phyloP scores from a whole-genome alignment of 2,888 invertebrate genomes.

The Sinotaia quadrata region DNA sequence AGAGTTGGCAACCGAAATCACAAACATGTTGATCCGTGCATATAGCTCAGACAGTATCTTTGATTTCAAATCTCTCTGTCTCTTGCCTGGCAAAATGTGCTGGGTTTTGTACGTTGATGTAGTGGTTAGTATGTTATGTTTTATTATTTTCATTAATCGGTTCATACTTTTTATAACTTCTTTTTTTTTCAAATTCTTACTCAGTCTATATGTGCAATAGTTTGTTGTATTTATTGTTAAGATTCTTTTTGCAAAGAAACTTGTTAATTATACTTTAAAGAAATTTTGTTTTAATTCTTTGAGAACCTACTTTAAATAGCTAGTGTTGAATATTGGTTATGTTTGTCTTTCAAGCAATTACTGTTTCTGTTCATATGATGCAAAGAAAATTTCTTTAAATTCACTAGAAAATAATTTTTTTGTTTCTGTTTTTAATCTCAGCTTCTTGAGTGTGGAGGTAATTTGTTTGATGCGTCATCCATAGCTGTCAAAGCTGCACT shows the following conservation, averaged over 20 bases:
- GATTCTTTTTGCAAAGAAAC: too few species aligned
- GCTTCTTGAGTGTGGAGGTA: slow-evolving; percentile 94
- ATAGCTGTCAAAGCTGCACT: slow-evolving; percentile 94
- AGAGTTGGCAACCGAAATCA: slow-evolving; percentile 87
- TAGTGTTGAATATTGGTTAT: too few species aligned
- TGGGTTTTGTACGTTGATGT: slow-evolving; percentile 97
- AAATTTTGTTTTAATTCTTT: too few species aligned
- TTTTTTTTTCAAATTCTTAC: background rate
- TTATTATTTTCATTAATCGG: background rate
- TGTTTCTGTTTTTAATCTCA: slow-evolving; percentile 40
- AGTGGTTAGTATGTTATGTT: slow-evolving; percentile 77
- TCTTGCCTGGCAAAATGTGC: slow-evolving; percentile 88
- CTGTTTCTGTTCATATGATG: too few species aligned
- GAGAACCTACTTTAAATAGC: too few species aligned
- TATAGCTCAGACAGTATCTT: slow-evolving; percentile 86
- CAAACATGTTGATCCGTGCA: slow-evolving; percentile 83
- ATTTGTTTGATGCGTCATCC: slow-evolving; percentile 94
- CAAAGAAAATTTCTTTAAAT: too few species aligned
- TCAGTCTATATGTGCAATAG: background rate
- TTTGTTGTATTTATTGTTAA: too few species aligned
- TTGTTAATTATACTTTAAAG: too few species aligned
- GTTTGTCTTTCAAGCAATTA: too few species aligned
- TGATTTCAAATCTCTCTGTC: slow-evolving; percentile 84
- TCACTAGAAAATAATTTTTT: background rate
- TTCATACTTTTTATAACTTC: background rate